These are phyloP conservation scores for Dipodomys ordii DNA, from an alignment of 2,113 vertebrate species.

Conservation along the genomic window DNA sequence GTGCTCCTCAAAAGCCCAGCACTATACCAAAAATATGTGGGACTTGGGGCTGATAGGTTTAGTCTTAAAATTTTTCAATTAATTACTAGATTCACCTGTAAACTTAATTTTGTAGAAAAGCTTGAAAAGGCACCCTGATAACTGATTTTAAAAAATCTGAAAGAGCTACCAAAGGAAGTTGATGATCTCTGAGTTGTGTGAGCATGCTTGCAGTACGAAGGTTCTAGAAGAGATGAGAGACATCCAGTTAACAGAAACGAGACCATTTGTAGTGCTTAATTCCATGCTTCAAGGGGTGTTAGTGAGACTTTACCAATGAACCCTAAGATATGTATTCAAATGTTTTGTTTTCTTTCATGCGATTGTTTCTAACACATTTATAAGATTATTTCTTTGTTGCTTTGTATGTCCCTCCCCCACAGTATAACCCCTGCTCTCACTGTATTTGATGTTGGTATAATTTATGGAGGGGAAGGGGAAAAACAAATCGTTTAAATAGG, in stretches of 20 bases:
- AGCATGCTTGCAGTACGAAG: neutral
- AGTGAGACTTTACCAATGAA: neutral
- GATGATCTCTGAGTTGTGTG: neutral
- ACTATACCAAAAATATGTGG: neutral
- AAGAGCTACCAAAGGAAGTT: neutral
- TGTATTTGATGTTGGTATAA: too few relatives aligned
- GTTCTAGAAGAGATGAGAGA: neutral
- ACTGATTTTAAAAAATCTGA: neutral
- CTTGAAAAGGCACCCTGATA: neutral
- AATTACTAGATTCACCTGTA: neutral
- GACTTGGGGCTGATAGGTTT: neutral
- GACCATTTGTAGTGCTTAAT: neutral
- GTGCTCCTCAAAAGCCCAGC: neutral
- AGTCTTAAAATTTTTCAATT: neutral
- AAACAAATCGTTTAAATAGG: too few relatives aligned
- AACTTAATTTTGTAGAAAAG: neutral
- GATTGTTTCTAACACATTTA: too few relatives aligned
- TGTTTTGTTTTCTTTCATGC: too few relatives aligned
- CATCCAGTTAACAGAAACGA: neutral
- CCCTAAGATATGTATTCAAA: too few relatives aligned
- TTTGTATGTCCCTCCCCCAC: too few relatives aligned
- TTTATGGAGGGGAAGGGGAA: too few relatives aligned
- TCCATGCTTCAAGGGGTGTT: neutral
- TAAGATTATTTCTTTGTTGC: too few relatives aligned
- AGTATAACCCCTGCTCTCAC: too few relatives aligned